Base-by-base conservation (phyloP, 2,113 vertebrate genomes). In the Pontoporia blainvillei region DNA sequence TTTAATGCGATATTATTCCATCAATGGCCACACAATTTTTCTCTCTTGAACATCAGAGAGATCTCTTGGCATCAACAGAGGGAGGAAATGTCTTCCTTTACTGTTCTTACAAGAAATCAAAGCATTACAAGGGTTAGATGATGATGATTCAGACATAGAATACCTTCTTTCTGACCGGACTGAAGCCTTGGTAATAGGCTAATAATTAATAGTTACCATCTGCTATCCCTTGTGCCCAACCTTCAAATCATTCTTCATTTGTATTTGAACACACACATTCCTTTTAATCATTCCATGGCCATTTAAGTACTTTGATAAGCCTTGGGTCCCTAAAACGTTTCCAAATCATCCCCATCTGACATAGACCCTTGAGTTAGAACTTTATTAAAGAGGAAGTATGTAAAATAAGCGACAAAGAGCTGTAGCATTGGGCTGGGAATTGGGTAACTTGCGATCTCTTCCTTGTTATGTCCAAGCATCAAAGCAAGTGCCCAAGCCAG, bases 201-300 rank as follows among this genome's bases (percentile, higher is more conserved):
- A 96, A 97, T 96, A 97, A 97, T 97, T 97, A 97, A 97, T 98
- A 96, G 95, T 76, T 97, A 94, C 97, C 98, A 97, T 96, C 97
- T 97, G 97, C 79, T 84, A 89, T 84, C 75, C 89, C 73, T 90
- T 81, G 72, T 86, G 44, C 62, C 83, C 86, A 73, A 91, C 20
- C 78, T 97, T 97, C 94, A 93, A 91, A 95, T 98, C 89, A 90
- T 89, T 96, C 94, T 97, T 96, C 93, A 94, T 96, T 92, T 97
- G 72, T 94, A 90, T 96, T 96, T 97, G 93, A 96, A 96, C 91
- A 92, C 93, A 94, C 61, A 78, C 96, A 91, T 93, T 97, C 81
- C 97, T 97, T 97, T 98, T 97, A 95, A 98, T 98, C 97, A 98
- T 98, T 86, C 96, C 75, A n/a, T 62, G 94, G 75, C 59, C 83